Evolutionary conservation across 2,113 vertebrate species (phyloP).

Genomic region (Peucedramus taeniatus): DNA sequence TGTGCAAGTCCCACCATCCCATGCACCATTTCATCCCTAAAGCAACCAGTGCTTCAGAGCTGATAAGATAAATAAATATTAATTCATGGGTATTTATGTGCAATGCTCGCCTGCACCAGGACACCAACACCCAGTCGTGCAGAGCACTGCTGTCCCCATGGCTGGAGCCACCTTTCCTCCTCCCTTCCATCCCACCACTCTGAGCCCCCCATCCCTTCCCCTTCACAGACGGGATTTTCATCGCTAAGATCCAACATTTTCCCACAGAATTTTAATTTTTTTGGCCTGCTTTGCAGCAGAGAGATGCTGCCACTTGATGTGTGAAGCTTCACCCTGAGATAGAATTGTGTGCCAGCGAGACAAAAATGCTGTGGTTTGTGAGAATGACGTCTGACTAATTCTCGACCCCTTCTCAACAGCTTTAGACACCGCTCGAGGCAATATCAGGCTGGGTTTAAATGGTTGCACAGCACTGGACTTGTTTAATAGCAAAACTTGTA

Average conservation of each 20-base stretch:
- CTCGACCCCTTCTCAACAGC: neutral
- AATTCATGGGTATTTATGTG: neutral
- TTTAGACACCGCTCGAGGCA: neutral
- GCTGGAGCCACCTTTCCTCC: neutral
- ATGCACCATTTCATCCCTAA: neutral
- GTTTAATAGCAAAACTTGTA: neutral
- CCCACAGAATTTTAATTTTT: neutral
- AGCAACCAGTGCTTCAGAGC: neutral
- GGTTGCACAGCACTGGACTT: neutral
- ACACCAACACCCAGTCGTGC: neutral
- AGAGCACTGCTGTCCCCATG: neutral
- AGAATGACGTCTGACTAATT: neutral
- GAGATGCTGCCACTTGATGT: neutral
- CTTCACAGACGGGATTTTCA: neutral
- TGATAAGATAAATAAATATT: neutral
- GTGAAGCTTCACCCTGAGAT: neutral
- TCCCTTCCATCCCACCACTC: neutral
- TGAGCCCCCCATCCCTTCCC: neutral
- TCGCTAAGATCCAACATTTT: neutral
- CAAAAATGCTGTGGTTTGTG: neutral
- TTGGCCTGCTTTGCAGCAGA: neutral
- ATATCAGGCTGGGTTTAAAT: neutral
- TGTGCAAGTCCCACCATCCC: neutral
- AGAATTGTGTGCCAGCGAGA: neutral
- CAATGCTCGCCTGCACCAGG: fast-evolving